Evolutionary conservation across 2,113 vertebrate species (phyloP).

Genomic region (Sylvilagus bachmani): DNA sequence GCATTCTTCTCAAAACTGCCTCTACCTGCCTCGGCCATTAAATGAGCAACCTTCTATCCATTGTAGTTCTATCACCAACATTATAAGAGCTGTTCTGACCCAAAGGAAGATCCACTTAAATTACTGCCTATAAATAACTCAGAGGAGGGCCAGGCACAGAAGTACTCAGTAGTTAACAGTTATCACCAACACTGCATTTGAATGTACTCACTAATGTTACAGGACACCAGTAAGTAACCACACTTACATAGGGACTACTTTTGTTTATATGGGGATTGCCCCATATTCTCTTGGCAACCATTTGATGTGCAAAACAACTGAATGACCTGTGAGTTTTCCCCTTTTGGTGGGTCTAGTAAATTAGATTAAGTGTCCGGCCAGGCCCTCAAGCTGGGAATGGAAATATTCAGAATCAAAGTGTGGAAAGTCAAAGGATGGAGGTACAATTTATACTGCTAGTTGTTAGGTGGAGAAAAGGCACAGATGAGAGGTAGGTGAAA

Average conservation of each 20-base stretch:
- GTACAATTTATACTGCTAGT: neutral
- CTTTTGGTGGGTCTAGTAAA: neutral
- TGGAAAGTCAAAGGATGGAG: neutral
- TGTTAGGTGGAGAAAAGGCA: neutral
- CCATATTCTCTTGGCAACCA: neutral
- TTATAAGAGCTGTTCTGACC: neutral
- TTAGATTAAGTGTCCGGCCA: neutral
- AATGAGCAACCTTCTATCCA: neutral
- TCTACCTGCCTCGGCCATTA: too few species aligned
- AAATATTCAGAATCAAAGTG: neutral
- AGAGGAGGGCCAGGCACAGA: neutral
- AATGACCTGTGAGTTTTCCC: neutral
- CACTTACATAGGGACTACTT: neutral
- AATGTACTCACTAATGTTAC: neutral
- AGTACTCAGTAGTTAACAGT: neutral
- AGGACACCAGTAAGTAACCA: neutral
- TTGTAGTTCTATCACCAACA: neutral
- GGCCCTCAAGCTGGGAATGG: slow-evolving; percentile 7
- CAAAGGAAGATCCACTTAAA: neutral
- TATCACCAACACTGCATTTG: neutral
- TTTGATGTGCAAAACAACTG: slow-evolving; percentile 12
- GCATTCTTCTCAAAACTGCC: too few species aligned
- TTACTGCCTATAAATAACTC: neutral
- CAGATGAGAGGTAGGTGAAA: neutral
- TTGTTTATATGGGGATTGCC: neutral